Evolutionary conservation across 2,888 invertebrate species (phyloP).

Genomic region (Phrixothrix hirtus): DNA sequence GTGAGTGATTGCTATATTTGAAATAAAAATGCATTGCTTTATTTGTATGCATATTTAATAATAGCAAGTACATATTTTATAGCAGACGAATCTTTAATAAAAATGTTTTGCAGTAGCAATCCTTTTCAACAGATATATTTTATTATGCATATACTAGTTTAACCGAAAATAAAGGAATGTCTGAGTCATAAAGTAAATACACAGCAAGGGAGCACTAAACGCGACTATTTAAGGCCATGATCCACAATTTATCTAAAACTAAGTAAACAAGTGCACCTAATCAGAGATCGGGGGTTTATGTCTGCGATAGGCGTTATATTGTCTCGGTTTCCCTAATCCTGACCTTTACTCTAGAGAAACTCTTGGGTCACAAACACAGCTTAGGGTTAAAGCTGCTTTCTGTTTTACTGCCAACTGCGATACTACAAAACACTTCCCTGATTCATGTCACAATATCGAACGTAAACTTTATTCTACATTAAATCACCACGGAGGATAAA

Average conservation of each 20-base stretch:
- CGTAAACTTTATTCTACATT: slow-evolving; percentile 13
- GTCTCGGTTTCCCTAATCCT: slow-evolving; percentile 19
- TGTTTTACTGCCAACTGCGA: slow-evolving; percentile 8
- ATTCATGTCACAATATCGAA: slow-evolving; percentile 17
- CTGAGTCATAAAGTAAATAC: slow-evolving; percentile 1
- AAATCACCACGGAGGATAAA: slow-evolving; percentile 14
- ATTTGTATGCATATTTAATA: too few relatives aligned
- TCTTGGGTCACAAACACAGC: slow-evolving; percentile 18
- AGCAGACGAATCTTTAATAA: too few relatives aligned
- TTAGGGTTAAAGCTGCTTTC: slow-evolving; percentile 5
- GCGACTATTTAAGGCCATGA: slow-evolving; percentile 2
- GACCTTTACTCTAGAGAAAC: slow-evolving; percentile 23
- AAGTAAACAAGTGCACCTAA: slow-evolving; percentile 14
- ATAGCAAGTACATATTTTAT: too few relatives aligned
- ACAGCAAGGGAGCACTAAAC: slow-evolving; percentile 2
- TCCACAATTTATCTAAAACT: slow-evolving; percentile 11
- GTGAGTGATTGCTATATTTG: too few relatives aligned
- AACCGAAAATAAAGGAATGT: background rate
- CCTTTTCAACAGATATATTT: too few relatives aligned
- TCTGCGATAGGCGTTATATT: slow-evolving; percentile 17
- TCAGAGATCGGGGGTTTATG: slow-evolving; percentile 10
- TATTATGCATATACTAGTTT: too few relatives aligned
- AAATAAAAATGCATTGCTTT: too few relatives aligned
- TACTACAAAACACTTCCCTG: slow-evolving; percentile 6
- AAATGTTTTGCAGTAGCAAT: too few relatives aligned